phyloP scores from a whole-genome alignment of 2,888 invertebrate species.

The Chorisops tibialis region DNA sequence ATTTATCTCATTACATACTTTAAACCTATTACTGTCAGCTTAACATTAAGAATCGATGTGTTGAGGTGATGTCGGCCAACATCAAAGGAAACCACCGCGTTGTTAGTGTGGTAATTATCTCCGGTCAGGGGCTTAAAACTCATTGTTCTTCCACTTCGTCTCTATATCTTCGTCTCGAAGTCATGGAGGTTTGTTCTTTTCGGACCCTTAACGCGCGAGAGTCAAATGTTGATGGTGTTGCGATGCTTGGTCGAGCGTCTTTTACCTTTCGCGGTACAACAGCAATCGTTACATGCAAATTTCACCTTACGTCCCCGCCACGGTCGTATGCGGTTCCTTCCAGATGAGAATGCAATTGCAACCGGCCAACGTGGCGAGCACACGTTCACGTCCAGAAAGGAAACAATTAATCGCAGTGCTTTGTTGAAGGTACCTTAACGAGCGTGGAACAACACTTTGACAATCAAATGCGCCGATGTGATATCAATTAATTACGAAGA shows the following conservation, averaged over 20 bases:
- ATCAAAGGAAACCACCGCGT: conserved; percentile 30
- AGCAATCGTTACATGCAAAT: no score
- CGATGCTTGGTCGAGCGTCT: conserved; percentile 1
- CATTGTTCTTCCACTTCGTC: conserved; percentile 26
- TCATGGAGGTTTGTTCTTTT: conserved; percentile 6
- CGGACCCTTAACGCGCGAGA: conserved; percentile 2
- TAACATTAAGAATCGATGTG: conserved; percentile 52
- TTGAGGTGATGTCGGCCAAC: conserved; percentile 40
- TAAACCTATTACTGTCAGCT: conserved; percentile 50
- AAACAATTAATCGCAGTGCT: no score
- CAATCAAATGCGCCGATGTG: no score
- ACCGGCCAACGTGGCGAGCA: no score
- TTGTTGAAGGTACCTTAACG: no score
- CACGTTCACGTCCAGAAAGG: no score
- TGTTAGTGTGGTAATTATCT: conserved; percentile 30
- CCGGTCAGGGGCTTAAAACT: conserved; percentile 25
- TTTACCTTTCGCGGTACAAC: background rate
- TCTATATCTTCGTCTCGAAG: conserved; percentile 17
- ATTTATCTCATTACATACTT: conserved; percentile 46
- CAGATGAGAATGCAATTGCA: no score
- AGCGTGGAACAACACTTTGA: no score
- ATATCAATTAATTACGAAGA: no score
- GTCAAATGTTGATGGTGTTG: conserved; percentile 18
- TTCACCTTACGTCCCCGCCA: no score
- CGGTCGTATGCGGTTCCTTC: no score